These are phyloP conservation scores for Crotalus adamanteus DNA, from an alignment of 2,797 vertebrate genomes.

Conservation along the genomic window DNA sequence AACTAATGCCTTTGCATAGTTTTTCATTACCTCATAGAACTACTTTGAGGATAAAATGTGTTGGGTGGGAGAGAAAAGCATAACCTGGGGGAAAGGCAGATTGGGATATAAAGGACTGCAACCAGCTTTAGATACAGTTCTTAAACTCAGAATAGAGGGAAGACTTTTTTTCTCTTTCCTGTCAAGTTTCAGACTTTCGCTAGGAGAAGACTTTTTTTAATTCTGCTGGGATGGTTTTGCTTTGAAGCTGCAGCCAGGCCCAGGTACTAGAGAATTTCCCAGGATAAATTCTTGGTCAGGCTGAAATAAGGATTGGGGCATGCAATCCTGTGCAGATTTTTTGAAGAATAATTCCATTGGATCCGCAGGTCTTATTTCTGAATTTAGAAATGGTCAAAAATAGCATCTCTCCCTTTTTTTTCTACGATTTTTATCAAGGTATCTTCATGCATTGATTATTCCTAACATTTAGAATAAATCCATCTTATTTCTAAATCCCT, in stretches of 20 bases:
- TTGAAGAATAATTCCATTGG: neutral
- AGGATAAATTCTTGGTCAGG: neutral
- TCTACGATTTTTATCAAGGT: no score
- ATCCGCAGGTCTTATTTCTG: neutral
- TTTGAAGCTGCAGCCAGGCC: neutral
- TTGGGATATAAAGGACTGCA: neutral
- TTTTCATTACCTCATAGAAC: neutral
- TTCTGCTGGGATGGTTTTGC: neutral
- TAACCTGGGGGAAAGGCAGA: neutral
- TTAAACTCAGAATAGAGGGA: neutral
- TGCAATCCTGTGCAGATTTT: neutral
- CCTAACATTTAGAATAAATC: neutral
- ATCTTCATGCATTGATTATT: neutral
- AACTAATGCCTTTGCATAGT: neutral
- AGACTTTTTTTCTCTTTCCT: neutral
- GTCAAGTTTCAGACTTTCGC: neutral
- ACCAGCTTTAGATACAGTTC: neutral
- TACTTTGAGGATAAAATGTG: neutral
- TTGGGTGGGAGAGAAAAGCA: neutral
- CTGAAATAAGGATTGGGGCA: neutral
- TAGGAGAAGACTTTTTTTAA: neutral
- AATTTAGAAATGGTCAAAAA: neutral
- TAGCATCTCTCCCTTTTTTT: neutral
- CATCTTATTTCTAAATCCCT: neutral
- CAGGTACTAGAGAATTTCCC: neutral